Evolutionary conservation across 2,797 vertebrate genomes (phyloP).

Genomic region (Carapus acus): DNA sequence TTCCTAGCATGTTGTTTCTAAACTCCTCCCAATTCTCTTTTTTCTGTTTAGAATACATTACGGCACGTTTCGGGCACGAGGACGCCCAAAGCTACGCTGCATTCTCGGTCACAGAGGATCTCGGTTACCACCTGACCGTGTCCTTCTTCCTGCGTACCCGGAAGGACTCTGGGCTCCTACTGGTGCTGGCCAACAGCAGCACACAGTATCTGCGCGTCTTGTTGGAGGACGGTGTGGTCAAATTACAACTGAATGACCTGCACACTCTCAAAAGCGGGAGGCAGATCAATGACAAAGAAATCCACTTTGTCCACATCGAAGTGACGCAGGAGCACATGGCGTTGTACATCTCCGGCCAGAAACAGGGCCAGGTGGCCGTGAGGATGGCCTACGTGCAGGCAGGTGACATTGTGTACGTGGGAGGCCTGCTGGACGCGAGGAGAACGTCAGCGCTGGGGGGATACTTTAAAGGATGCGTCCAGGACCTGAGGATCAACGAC

Average conservation of each 20-base stretch:
- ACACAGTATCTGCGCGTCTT: constrained; percentile 66
- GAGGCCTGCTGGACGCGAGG: constrained; percentile 70
- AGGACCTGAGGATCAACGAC: constrained; percentile 83
- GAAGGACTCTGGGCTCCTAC: constrained; percentile 69
- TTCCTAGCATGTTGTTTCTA: too few relatives aligned
- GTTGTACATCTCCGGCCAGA: constrained; percentile 68
- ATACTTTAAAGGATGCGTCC: constrained; percentile 89
- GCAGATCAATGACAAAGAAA: constrained; percentile 71
- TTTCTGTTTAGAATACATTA: constrained; percentile 72
- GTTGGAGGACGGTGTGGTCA: constrained; percentile 76
- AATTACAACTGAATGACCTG: constrained; percentile 54
- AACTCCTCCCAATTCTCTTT: background rate
- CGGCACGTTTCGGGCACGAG: constrained; percentile 80
- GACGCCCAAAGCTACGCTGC: constrained; percentile 75
- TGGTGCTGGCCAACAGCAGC: constrained; percentile 72
- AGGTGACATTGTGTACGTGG: constrained; percentile 73
- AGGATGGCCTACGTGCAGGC: constrained; percentile 44
- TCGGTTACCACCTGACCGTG: constrained; percentile 65
- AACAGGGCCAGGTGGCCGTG: constrained; percentile 52
- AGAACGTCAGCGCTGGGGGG: constrained; percentile 65
- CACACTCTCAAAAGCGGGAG: constrained; percentile 54
- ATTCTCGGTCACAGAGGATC: constrained; percentile 69
- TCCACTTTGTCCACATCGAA: constrained; percentile 78
- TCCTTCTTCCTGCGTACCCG: constrained; percentile 86
- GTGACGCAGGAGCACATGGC: constrained; percentile 61